These are phyloP conservation scores for Eurystomus glaucurus DNA, from an alignment of 2,797 vertebrate species.

Conservation along the genomic window DNA sequence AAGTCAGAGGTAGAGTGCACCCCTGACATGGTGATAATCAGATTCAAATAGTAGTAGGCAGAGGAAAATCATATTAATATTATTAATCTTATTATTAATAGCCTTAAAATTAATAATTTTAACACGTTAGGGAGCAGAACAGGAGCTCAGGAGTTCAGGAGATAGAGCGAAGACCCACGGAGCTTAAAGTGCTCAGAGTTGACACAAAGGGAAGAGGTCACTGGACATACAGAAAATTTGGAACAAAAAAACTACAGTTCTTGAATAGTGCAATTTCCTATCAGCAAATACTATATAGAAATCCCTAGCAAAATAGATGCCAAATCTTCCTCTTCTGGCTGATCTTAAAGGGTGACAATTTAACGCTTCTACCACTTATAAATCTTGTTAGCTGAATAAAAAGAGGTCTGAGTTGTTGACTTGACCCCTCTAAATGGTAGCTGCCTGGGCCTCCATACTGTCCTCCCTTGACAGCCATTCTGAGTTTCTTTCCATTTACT, in stretches of 20 bases:
- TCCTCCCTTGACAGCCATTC: neutral
- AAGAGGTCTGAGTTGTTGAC: neutral
- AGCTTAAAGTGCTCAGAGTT: accelerated
- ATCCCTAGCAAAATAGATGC: neutral
- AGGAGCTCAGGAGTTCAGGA: neutral
- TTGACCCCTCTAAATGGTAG: neutral
- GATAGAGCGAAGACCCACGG: accelerated
- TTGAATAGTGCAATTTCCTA: neutral
- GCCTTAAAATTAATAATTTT: neutral
- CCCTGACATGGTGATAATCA: neutral
- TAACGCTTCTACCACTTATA: neutral
- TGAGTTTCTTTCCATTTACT: neutral
- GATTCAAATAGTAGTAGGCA: conserved; percentile 25
- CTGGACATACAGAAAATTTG: neutral
- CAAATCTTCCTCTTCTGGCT: neutral
- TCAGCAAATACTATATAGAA: neutral
- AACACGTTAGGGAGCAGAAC: neutral
- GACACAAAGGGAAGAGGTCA: neutral
- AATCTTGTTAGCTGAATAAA: neutral
- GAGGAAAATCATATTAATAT: neutral
- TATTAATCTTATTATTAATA: neutral
- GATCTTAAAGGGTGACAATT: neutral
- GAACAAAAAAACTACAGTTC: neutral
- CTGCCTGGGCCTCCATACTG: neutral
- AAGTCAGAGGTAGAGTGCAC: neutral